Conservation (phyloP, 2,113 vertebrate genomes). For the Lasiurus borealis region DNA sequence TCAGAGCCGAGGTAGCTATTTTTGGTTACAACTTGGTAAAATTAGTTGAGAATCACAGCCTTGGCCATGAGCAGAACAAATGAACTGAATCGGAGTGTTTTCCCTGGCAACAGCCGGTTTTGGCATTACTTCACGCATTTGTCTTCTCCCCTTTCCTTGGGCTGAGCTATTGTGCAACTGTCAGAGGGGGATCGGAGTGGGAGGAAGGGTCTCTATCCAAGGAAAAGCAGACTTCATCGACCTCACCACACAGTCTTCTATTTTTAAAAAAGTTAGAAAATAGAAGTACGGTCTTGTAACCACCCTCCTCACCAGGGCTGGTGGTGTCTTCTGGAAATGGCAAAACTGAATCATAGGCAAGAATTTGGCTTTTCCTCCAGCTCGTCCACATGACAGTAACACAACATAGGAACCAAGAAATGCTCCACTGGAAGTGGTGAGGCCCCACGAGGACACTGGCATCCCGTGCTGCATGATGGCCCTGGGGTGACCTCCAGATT, state of each 20-base stretch:
- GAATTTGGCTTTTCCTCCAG: neutral
- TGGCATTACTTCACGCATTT: conserved; percentile 55
- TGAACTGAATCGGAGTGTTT: conserved; percentile 76
- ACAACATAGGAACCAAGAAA: neutral
- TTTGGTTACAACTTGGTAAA: conserved; percentile 79
- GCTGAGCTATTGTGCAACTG: conserved; percentile 59
- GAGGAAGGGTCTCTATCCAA: conserved; percentile 52
- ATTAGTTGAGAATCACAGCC: conserved; percentile 64
- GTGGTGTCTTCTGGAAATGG: conserved; percentile 21
- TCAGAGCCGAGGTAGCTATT: conserved; percentile 69
- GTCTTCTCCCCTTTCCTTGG: conserved; percentile 60
- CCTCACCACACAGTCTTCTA: conserved; percentile 54
- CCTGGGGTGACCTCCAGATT: neutral
- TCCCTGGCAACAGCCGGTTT: conserved; percentile 66
- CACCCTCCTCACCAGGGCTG: neutral
- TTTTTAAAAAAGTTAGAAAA: neutral
- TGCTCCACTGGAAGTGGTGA: neutral
- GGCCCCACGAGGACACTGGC: neutral
- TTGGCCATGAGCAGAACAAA: conserved; percentile 77
- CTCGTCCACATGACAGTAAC: neutral
- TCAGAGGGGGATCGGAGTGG: conserved; percentile 31
- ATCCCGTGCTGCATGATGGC: fast-evolving
- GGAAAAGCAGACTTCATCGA: conserved; percentile 3
- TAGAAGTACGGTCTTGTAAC: conserved; percentile 9
- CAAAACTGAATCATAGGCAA: neutral